Evolutionary conservation across 2,888 invertebrate species (phyloP), one percentile per base, ranked within the genome.

Genomic region (Andrena dorsata): DNA sequence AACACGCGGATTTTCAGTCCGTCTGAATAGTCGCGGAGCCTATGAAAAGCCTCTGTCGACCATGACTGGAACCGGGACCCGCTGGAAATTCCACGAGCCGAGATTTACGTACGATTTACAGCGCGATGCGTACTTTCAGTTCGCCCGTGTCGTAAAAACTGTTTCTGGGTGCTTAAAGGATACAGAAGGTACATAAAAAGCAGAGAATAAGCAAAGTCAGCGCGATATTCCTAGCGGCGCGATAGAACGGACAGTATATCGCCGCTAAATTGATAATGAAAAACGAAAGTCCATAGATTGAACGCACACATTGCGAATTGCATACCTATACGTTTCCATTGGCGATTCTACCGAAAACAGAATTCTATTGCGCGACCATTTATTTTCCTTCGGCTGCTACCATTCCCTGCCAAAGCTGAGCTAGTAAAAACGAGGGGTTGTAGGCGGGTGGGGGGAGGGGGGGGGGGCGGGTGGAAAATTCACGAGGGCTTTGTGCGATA

Each of bases 301-400:
- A 32, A 13, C 23, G 13, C 41, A 1, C 35, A n/a, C 20, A 26
- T n/a, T 13, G 6, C 63, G 63, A 28, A 13, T 5, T 28, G 61
- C 64, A 20, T 56, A 41, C 13, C n/a, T 10, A 10, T 28, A 49
- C 41, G 35, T 70, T 49, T 41, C 58, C 26, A 71, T 28, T 58
- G 30, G 6, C 80, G 23, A 49, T 65, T 23, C 35, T 20, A 28
- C n/a, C 16, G 28, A 75, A 80, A 78, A 72, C 71, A 72, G 65
- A 78, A 79, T 78, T 80, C 80, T 71, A 80, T 80, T 71, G 65
- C 13, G 23, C 47, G 32, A 13, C 66, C 60, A 75, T 82, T 82
- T 71, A 71, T 80, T 81, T 60, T 58, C 30, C 49, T 51, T 64
- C 30, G 68, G 49, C 16, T 68, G 70, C 41, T 47, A 72, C 65